Evolutionary conservation across 2,797 vertebrate genomes (phyloP).

Genomic region (Nannoperca obscura): DNA sequence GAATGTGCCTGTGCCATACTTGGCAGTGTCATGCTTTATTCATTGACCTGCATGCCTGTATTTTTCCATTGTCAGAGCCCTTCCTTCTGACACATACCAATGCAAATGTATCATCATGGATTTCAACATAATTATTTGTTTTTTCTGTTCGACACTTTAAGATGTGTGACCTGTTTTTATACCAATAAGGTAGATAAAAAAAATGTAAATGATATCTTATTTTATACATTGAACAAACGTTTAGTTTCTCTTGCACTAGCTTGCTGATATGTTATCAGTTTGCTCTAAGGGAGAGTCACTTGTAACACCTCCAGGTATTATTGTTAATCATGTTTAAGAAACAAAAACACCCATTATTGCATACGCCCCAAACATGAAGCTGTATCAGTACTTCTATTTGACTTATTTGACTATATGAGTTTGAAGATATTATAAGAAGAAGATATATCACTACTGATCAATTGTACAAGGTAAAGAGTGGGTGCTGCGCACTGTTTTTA

Average conservation of each 20-base stretch:
- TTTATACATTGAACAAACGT: background rate
- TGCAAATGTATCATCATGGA: background rate
- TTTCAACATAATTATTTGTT: background rate
- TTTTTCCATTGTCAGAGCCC: background rate
- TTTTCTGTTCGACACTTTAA: background rate
- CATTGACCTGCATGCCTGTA: background rate
- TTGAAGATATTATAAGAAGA: background rate
- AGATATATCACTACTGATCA: background rate
- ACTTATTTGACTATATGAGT: too few species aligned
- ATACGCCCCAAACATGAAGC: background rate
- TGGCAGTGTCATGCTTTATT: background rate
- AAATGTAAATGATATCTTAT: background rate
- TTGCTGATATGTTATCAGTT: background rate
- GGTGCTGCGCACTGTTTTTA: background rate
- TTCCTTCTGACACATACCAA: conserved; percentile 1
- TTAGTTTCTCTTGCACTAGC: background rate
- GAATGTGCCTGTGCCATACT: background rate
- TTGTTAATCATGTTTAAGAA: background rate
- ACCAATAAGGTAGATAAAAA: background rate
- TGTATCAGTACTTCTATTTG: background rate
- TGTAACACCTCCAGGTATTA: background rate
- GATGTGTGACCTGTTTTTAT: background rate
- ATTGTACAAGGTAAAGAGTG: background rate
- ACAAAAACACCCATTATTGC: background rate
- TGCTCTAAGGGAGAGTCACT: background rate